Evolutionary conservation across 1,140 invertebrate species (phyloP).

Genomic region (Samia ricini): DNA sequence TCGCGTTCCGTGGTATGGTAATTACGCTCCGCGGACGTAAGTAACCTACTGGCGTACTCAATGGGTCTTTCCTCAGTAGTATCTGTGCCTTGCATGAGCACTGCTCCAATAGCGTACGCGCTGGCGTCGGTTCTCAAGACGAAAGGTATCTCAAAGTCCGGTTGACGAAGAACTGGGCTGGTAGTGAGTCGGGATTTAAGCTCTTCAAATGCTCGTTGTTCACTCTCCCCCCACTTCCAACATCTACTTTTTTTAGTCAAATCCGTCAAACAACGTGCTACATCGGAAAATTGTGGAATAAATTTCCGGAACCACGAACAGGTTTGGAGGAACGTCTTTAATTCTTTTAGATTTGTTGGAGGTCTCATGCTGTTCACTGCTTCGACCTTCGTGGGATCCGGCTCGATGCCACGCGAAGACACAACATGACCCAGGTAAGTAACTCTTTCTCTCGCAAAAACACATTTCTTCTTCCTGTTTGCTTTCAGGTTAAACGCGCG

Average conservation of each 20-base stretch:
- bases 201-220: conserved; percentile 11
- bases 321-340: conserved; percentile 28
- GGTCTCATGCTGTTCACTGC: conserved; percentile 15
- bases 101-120: conserved; percentile 7
- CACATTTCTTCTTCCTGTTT: conserved; percentile 11
- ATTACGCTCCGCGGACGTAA: background rate
- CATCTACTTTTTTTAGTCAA: conserved; percentile 14
- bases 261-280: conserved; percentile 18
- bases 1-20: conserved; percentile 61
- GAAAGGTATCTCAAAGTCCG: conserved; percentile 13
- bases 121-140: conserved; percentile 20
- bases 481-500: conserved; percentile 21
- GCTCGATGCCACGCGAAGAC: background rate
- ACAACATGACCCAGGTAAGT: conserved; percentile 22
- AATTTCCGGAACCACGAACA: conserved; percentile 32
- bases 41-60: background rate
- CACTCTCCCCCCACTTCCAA: conserved; percentile 14
- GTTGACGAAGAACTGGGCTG: conserved; percentile 12
- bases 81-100: background rate
- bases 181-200: conserved; percentile 10
- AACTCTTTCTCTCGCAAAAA: conserved; percentile 9
- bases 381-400: conserved; percentile 12
- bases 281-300: conserved; percentile 21
- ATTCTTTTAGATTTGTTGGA: conserved; percentile 18
- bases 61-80: background rate